Conservation (phyloP, 2,113 vertebrate genomes). For the Okapia johnstoni region DNA sequence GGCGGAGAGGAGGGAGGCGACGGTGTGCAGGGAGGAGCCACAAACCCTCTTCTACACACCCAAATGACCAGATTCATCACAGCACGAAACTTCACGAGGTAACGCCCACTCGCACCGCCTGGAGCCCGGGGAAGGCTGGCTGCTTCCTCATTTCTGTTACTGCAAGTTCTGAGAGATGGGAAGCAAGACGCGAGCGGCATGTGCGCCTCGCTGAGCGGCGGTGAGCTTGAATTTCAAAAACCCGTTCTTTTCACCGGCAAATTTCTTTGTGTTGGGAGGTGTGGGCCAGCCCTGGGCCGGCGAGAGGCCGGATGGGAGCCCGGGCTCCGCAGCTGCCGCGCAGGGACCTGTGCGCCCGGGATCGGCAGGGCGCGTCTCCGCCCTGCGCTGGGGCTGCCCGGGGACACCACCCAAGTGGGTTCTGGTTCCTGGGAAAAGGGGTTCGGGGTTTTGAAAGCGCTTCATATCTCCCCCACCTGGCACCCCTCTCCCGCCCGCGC, state of each 20-base stretch:
- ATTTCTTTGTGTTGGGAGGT: not conserved
- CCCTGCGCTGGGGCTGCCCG: not conserved
- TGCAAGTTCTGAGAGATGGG: slow-evolving; percentile 59
- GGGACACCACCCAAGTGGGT: not conserved
- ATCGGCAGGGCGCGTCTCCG: fast-evolving
- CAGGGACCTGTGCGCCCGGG: not conserved
- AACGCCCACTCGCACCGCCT: slow-evolving; percentile 78
- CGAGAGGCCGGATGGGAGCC: not conserved
- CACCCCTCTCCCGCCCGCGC: not conserved
- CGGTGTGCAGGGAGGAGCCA: slow-evolving; percentile 51
- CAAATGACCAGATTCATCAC: slow-evolving; percentile 78
- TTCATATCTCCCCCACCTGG: not conserved
- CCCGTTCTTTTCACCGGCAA: fast-evolving
- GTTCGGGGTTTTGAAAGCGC: not conserved
- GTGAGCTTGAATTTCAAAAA: slow-evolving; percentile 60
- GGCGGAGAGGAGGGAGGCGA: slow-evolving; percentile 37
- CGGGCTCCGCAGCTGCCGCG: not conserved
- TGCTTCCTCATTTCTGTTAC: slow-evolving; percentile 75
- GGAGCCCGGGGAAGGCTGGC: slow-evolving; percentile 69
- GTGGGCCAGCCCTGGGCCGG: fast-evolving
- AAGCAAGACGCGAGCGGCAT: not conserved
- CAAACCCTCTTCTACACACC: slow-evolving; percentile 77
- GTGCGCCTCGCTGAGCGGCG: slow-evolving; percentile 65
- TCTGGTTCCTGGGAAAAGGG: not conserved
- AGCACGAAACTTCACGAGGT: slow-evolving; percentile 77